Evolutionary conservation across 2,888 invertebrate species (phyloP).

Genomic region (Melanostoma mellinum): DNA sequence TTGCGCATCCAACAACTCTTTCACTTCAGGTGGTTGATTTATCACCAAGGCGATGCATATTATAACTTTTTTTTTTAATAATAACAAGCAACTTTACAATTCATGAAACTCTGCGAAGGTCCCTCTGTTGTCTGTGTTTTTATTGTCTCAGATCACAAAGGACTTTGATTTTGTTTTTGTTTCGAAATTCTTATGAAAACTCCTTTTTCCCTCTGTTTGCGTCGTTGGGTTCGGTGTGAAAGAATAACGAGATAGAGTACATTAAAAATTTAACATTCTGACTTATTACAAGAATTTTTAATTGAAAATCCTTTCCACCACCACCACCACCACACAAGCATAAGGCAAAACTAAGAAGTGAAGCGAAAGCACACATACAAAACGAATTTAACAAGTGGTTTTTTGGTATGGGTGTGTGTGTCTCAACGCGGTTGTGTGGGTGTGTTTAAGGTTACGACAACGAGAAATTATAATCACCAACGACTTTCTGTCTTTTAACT

Average conservation of each 20-base stretch:
- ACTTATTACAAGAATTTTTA: slow-evolving; percentile 72
- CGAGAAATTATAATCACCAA: slow-evolving; percentile 54
- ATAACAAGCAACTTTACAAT: slow-evolving; percentile 17
- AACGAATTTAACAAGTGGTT: slow-evolving; percentile 72
- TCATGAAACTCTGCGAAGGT: neutral
- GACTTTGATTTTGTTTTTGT: neutral
- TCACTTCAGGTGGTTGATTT: neutral
- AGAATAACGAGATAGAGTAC: slow-evolving; percentile 35
- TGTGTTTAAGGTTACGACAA: neutral
- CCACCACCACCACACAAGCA: slow-evolving; percentile 25
- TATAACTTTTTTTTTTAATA: neutral
- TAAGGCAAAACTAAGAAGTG: slow-evolving; percentile 15
- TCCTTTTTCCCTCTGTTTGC: too few relatives aligned
- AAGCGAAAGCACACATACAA: slow-evolving; percentile 19
- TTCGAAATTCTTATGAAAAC: neutral
- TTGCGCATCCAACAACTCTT: neutral
- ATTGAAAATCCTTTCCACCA: slow-evolving; percentile 65
- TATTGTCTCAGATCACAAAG: neutral
- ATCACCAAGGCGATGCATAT: neutral
- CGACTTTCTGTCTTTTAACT: slow-evolving; percentile 20
- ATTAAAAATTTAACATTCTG: slow-evolving; percentile 70
- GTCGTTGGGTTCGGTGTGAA: too few relatives aligned
- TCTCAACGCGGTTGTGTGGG: slow-evolving; percentile 3
- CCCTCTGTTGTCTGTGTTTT: neutral
- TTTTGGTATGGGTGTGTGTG: slow-evolving; percentile 35